A percentile compares a stretch with the other conserved stretches of the same genome.
These are phyloP conservation scores for Lasioglossum pauxillum DNA, from an alignment of 2,888 invertebrate species.

Conservation along the genomic window DNA sequence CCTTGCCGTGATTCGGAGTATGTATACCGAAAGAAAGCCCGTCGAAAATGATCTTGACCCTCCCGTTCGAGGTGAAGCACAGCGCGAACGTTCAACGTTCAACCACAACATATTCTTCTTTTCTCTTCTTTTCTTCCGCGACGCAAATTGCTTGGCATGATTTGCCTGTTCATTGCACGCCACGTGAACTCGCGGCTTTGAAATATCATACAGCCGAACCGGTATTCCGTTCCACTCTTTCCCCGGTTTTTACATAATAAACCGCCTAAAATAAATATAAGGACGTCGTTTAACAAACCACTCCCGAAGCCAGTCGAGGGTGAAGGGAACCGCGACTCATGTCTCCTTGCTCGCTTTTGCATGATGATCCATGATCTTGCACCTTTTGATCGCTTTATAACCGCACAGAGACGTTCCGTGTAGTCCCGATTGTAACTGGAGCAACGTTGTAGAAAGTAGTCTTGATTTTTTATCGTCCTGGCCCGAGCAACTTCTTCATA, in stretches of 20 bases:
- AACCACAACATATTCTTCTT: background rate
- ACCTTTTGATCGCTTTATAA: conserved; percentile 47
- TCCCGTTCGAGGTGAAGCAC: conserved; percentile 23
- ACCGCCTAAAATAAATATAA: conserved; percentile 12
- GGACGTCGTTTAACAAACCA: background rate
- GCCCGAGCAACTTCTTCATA: conserved; percentile 38
- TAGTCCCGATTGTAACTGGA: conserved; percentile 60
- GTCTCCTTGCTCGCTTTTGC: background rate
- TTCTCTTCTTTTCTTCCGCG: background rate
- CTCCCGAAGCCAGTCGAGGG: background rate
- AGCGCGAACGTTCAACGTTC: conserved; percentile 4
- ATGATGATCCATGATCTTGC: conserved; percentile 46
- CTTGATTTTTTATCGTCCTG: conserved; percentile 58
- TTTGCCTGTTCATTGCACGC: background rate
- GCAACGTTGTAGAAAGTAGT: conserved; percentile 69
- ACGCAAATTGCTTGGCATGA: conserved; percentile 13
- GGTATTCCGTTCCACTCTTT: background rate
- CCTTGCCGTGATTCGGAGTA: conserved; percentile 28
- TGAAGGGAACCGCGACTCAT: background rate
- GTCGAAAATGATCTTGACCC: conserved; percentile 40
- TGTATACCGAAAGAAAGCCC: conserved; percentile 24
- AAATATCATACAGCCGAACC: background rate
- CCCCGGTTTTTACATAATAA: conserved; percentile 2
- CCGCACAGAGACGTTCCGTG: conserved; percentile 37
- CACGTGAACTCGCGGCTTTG: background rate